Evolutionary conservation across 2,888 invertebrate species (phyloP), one percentile per base, ranked within the genome.

Genomic region (Hartigia nigra): DNA sequence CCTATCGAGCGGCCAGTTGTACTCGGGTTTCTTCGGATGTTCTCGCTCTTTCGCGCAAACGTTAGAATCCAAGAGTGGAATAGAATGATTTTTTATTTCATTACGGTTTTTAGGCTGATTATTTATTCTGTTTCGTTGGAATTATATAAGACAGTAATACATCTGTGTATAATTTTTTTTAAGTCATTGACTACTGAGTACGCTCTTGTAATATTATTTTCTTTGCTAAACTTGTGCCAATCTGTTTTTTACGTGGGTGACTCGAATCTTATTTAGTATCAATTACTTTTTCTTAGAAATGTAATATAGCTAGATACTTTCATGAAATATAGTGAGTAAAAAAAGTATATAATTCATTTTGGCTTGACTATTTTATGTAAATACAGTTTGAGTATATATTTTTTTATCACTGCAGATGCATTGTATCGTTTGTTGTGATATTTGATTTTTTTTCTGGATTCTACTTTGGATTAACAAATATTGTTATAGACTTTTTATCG

Each of bases 21-120:
- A 72, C 36, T 75, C 75, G 75, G 75, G 36, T 36, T 31, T 12
- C 36, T 36, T 36, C 75, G 75, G 75, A 36, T 36, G 34, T n/a
- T 34, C n/a, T 36, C 75, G 75, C 31, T 23, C 12, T 31, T 75
- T 75, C 34, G 35, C 75, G 75, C 72, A 31, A 23, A 72, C 72
- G 72, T 34, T 31, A 31, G 12, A 72, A 31, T 34, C 72, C 31
- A 5, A 32, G 14, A 72, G 23, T 23, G 9, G 55, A 34, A 9
- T 14, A 14, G 23, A 55, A 23, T 55, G 9, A 23, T 23, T 55
- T 2, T 55, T 2, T n/a, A n/a, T n/a, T n/a, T n/a, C n/a, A 9
- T 55, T 55, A 55, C 39, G 9, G 23, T 55, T 55, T 55, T 55
- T 55, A 55, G 9, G 55, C 9, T 23, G 55, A 55, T 55, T 55